Conservation (phyloP, 92 coral and sea anemone species). For the Palythoa caribaeorum region DNA sequence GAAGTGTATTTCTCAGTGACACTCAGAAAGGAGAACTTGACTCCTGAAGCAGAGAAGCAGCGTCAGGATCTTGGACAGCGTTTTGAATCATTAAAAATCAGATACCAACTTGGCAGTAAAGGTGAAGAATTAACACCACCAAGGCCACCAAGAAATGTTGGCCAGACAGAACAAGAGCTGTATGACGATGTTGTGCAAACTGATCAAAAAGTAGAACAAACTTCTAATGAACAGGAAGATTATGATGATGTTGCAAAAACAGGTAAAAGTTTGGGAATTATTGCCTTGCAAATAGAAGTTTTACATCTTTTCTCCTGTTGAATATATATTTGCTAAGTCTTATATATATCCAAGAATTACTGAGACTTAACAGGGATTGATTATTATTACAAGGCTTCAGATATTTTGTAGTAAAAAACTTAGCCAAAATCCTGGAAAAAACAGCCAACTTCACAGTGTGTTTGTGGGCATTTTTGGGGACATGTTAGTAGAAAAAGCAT, state of each 20-base stretch:
- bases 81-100: conserved; percentile 65
- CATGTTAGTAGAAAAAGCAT: too few relatives aligned
- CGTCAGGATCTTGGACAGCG: conserved; percentile 67
- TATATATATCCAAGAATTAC: not conserved
- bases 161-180: conserved; percentile 44
- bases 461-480: too few relatives aligned
- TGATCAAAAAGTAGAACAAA: not conserved
- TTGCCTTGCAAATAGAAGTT: too few relatives aligned
- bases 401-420: too few relatives aligned
- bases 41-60: conserved; percentile 76
- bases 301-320: too few relatives aligned
- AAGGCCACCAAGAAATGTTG: conserved; percentile 38
- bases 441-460: too few relatives aligned
- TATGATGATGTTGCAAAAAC: conserved; percentile 33
- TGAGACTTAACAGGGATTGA: too few relatives aligned
- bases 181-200: conserved; percentile 72
- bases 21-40: conserved; percentile 68
- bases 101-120: conserved; percentile 15
- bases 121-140: conserved; percentile 22
- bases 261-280: not conserved
- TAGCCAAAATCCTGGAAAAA: too few relatives aligned
- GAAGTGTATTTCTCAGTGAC: conserved; percentile 77
- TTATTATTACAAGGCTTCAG: too few relatives aligned
- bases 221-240: not conserved
- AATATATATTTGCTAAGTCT: too few relatives aligned